Evolutionary conservation across 2,797 vertebrate genomes (phyloP), one percentile per base, ranked within the genome.

Genomic region (Tenualosa ilisha): DNA sequence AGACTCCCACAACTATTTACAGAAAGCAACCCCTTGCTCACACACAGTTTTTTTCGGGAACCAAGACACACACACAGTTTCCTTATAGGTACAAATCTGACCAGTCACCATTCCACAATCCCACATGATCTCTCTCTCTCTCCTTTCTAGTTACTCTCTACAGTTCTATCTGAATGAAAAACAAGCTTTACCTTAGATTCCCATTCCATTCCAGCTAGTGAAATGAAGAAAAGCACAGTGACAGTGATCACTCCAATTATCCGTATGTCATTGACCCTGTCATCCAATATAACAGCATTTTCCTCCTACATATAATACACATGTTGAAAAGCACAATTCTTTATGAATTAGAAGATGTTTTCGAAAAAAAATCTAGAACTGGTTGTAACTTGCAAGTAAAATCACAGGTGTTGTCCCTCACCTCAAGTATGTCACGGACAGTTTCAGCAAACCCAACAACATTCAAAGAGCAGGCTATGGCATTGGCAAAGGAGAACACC

Each of bases 181-280:
- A 22, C 9, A 63, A 37, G 26, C 81, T 37, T n/a, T 87, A 95
- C 94, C 93, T 96, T 96, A 20, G 94, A 94, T 84, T 95, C 94
- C 95, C 95, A 96, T 86, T 94, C 94, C 93, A 96, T 94, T 84
- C 94, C 93, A 84, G 94, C 95, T 87, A 96, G 43, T 17, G 93
- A 93, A 50, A 96, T 92, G 43, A 94, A 68, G 37, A 96, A 91
- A 49, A 97, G 93, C 63, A 90, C 0, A 0, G 93, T 95, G 84
- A 95, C 84, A 0, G 94, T 96, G 88, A 95, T 87, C 51, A 94
- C 87, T 0, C 93, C 94, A 26, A 96, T 81, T 0, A 96, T 95
- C 15, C 93, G 91, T 12, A 95, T 91, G 2, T 95, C 94, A 0
- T 96, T 96, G 49, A 79, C 0, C 1, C 49, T 5, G 82, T 94